Base-by-base conservation (phyloP, 37 sponge, comb jelly and placozoan genomes). In the Trichoplax adhaerens region DNA sequence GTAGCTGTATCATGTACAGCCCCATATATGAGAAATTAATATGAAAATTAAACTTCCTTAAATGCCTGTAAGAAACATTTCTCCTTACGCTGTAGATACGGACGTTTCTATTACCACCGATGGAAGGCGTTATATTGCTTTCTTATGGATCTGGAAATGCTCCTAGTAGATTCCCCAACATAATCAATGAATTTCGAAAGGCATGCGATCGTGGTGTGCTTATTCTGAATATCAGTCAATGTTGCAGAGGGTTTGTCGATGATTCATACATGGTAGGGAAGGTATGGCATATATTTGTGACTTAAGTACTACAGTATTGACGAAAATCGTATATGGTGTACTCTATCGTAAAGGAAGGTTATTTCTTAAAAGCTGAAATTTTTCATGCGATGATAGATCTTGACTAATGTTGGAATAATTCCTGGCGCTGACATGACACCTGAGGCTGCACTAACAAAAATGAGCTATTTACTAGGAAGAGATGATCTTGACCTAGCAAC, bases 401-500 rank as follows among this genome's bases (percentile, higher is more conserved):
- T 97, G 53, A 57, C 48, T 5, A 68, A 73, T 50, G 83, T 78
- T 57, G 94, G 94, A 52, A 82, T 91, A n/a, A 58, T 97, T 7
- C 75, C 84, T 48, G 99, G 99, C 29, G 84, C 72, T 50, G 99
- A 97, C 74, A 91, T 97, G 99, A 97, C 99, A 50, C 76, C 85
- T 55, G 99, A 97, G 64, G 99, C 99, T 64, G 93, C 99, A 10
- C 86, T 97, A 52, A 86, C 99, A 50, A 97, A 97, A 60, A 81
- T 97, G 5, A 82, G 85, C 12, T 91, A 87, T 70, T 57, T 88
- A 56, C 71, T 97, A 48, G 79, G 85, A 5, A 76, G 77, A 70
- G 50, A 50, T 8, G 70, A 48, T 4, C 54, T 77, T 10, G 29
- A 29, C 29, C 29, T 29, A 29, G 29, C 29, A 29, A 29, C 29